These are phyloP conservation scores for Cryptomyrus ogoouensis DNA, from an alignment of 2,113 vertebrate species.

Conservation along the genomic window DNA sequence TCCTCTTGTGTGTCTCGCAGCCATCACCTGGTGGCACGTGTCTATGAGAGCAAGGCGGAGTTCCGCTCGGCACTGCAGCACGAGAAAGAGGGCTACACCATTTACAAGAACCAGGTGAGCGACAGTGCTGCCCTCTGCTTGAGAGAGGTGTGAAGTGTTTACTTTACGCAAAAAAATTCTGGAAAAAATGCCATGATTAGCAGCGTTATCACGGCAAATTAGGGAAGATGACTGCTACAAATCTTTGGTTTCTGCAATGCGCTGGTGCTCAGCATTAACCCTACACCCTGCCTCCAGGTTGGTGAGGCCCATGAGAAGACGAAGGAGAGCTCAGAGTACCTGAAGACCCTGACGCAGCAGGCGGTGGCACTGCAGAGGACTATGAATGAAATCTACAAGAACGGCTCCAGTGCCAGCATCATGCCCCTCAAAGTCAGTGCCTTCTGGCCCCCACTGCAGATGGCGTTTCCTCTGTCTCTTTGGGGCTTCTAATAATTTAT, in stretches of 20 bases:
- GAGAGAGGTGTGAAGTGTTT: not conserved
- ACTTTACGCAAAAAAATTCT: not conserved
- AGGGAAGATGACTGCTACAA: not conserved
- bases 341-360: conserved; percentile 97
- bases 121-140: not conserved
- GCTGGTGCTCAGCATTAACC: not conserved
- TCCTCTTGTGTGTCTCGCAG: conserved; percentile 50
- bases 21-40: conserved; percentile 90
- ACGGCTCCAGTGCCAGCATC: conserved; percentile 90
- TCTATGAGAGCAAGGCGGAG: conserved; percentile 94
- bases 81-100: conserved; percentile 95
- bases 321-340: conserved; percentile 95
- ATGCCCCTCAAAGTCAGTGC: conserved; percentile 81
- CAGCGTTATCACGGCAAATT: not conserved
- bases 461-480: not conserved
- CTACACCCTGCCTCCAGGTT: conserved; percentile 57
- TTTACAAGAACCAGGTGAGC: conserved; percentile 93
- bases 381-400: conserved; percentile 99
- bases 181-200: not conserved
- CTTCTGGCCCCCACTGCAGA: not conserved
- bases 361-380: conserved; percentile 95
- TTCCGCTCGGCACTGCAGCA: conserved; percentile 96
- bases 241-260: not conserved
- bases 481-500: not conserved
- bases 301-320: conserved; percentile 96